These are phyloP conservation scores for Pseudopipra pipra DNA, from an alignment of 2,113 vertebrate genomes.

Conservation along the genomic window DNA sequence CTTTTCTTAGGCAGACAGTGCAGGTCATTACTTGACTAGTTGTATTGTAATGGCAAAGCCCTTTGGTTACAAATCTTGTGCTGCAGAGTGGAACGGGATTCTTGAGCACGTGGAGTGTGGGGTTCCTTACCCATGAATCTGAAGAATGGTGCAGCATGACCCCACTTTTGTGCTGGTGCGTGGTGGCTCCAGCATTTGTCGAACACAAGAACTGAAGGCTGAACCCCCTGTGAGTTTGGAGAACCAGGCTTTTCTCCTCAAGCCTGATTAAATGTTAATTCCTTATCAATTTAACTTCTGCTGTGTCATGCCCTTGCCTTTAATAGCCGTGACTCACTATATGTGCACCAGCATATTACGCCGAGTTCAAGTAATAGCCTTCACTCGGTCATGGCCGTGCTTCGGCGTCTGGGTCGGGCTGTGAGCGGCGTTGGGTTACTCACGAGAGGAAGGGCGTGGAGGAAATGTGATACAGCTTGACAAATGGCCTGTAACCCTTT, in stretches of 20 bases:
- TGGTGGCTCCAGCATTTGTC: rapidly evolving
- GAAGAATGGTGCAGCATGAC: rapidly evolving
- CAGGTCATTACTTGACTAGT: not conserved
- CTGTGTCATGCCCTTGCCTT: conserved; percentile 9
- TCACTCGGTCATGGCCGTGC: not conserved
- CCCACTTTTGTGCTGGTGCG: not conserved
- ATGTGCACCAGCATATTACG: not conserved
- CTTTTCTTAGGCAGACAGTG: not conserved
- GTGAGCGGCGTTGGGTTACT: conserved; percentile 24
- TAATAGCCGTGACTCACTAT: not conserved
- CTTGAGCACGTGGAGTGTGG: rapidly evolving
- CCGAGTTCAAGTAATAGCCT: not conserved
- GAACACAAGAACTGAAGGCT: not conserved
- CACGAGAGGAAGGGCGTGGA: conserved; percentile 69
- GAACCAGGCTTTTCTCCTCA: not conserved
- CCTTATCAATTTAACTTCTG: not conserved
- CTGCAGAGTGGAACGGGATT: not conserved
- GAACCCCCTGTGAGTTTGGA: not conserved
- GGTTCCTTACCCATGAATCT: not conserved
- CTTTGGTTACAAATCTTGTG: not conserved
- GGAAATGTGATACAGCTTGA: conserved; percentile 70
- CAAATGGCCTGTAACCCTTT: conserved; percentile 63
- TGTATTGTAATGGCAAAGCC: not conserved
- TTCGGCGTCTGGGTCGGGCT: not conserved
- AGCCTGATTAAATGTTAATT: not conserved